These are phyloP conservation scores for Rachycentron canadum DNA, from an alignment of 2,797 vertebrate species.

Conservation along the genomic window DNA sequence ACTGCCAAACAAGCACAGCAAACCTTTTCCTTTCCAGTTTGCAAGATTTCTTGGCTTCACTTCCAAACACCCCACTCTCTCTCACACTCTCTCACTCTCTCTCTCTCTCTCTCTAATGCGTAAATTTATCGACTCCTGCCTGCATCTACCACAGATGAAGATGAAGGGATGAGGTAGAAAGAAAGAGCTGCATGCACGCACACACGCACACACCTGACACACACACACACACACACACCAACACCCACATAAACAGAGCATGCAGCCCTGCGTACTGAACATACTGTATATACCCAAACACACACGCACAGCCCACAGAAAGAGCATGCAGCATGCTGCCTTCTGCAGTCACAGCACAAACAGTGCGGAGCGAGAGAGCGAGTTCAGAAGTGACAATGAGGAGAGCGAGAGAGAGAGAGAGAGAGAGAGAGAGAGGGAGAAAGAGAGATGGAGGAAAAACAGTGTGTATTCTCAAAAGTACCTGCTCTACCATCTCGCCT, in stretches of 20 bases:
- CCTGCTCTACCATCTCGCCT: slow-evolving; percentile 91
- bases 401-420: slow-evolving; percentile 4
- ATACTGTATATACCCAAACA: neutral
- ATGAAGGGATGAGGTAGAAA: slow-evolving; percentile 12
- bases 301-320: slow-evolving; percentile 28
- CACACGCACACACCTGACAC: too few relatives aligned
- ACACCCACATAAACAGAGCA: slow-evolving; percentile 12
- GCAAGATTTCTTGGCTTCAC: slow-evolving; percentile 26
- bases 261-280: slow-evolving; percentile 2
- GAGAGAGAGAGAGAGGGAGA: slow-evolving; percentile 20
- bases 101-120: neutral
- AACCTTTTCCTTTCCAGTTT: neutral
- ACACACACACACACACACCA: too few relatives aligned
- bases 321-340: slow-evolving; percentile 49
- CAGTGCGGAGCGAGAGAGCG: slow-evolving; percentile 22
- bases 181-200: slow-evolving; percentile 4
- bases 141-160: neutral
- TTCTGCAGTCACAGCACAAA: slow-evolving; percentile 61
- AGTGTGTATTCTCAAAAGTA: slow-evolving; percentile 75
- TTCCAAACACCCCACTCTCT: neutral
- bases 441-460: slow-evolving; percentile 23
- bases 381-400: slow-evolving; percentile 20
- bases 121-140: slow-evolving; percentile 19
- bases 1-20: slow-evolving; percentile 27
- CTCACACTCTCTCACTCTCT: neutral